Base-by-base conservation (phyloP, 1,140 invertebrate species). In the Helicoverpa armigera region DNA sequence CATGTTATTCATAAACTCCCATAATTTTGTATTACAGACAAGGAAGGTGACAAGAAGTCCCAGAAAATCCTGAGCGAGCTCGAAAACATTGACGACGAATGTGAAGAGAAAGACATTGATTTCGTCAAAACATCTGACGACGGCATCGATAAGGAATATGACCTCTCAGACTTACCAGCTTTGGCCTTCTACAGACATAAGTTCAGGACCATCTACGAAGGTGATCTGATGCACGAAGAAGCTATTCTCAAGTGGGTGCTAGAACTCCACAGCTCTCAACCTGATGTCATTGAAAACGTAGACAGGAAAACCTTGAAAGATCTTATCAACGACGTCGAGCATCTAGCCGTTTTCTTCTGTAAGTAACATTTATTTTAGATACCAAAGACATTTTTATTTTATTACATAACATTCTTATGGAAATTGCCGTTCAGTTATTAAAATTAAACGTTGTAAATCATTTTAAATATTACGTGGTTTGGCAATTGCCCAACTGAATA, bases 61-160 rank as follows among this genome's bases (percentile, higher is more conserved):
- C 97, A 98, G 84, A 98, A 98, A 88, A 98, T 99, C 77, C 95
- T 99, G 0, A 96, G 97, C 86, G 98, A 99, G 94, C 90, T 99
- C 56, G 98, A 99, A 94, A 98, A 99, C 85, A 99, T 99, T 88
- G 98, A 99, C 88, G 98, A 99, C 88, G 98, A 99, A 88, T 98
- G 98, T 90, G 98, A 99, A 94, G 97, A 98, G 88, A 97, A 98
- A 91, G 97, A 98, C 82, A 98, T 99, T 83, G 97, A 98, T 91
- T 99, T 99, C 91, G 97, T 99, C 1, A 99, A 99, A 94, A 98
- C 98, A 84, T 98, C 98, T 12, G 98, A 99, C 89, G 97, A 98
- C 48, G 97, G 97, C 67, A 97, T 99, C 79, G 97, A 98, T 67
- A 98, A 98, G 88, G 98, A 99, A 95, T 99, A 98, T 90, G 98